Conservation (phyloP, 2,113 vertebrate genomes). For the Nothoprocta perdicaria region DNA sequence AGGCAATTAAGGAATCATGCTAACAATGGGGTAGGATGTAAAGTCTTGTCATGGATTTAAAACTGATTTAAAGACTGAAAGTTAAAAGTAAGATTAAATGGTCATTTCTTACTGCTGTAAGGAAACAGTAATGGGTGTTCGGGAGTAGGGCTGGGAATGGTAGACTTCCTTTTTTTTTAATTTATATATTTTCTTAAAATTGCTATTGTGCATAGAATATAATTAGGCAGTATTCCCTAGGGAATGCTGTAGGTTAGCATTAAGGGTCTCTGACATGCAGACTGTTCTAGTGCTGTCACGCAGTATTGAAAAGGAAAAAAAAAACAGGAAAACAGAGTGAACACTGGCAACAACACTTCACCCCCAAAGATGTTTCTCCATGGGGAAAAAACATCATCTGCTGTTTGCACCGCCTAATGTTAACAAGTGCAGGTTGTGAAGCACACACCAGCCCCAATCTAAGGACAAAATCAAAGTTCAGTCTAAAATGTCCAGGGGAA, state of each 20-base stretch:
- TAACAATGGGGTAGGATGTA: slow-evolving; percentile 73
- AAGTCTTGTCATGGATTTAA: slow-evolving; percentile 72
- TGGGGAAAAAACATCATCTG: background rate
- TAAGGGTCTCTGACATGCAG: background rate
- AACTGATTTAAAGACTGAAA: slow-evolving; percentile 70
- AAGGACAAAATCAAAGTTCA: background rate
- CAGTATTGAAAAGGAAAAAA: slow-evolving; percentile 20
- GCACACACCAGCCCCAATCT: accelerated
- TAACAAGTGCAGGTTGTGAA: background rate
- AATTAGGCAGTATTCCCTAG: slow-evolving; percentile 40
- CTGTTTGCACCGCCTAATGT: background rate
- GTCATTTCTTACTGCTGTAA: slow-evolving; percentile 53
- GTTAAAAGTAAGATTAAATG: slow-evolving; percentile 74
- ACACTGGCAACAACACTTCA: background rate
- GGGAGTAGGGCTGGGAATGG: slow-evolving; percentile 24
- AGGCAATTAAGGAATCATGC: slow-evolving; percentile 74
- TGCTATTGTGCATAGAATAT: slow-evolving; percentile 47
- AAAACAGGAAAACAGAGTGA: slow-evolving; percentile 22
- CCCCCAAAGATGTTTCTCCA: background rate
- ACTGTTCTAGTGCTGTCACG: background rate
- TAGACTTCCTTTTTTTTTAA: background rate
- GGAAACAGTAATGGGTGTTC: slow-evolving; percentile 65
- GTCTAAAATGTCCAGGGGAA: background rate
- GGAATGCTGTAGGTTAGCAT: slow-evolving; percentile 2
- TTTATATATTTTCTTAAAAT: slow-evolving; percentile 54